Evolutionary conservation across 2,888 invertebrate genomes (phyloP), one percentile per base, ranked within the genome.

Genomic region (Glaucopsyche alexis): DNA sequence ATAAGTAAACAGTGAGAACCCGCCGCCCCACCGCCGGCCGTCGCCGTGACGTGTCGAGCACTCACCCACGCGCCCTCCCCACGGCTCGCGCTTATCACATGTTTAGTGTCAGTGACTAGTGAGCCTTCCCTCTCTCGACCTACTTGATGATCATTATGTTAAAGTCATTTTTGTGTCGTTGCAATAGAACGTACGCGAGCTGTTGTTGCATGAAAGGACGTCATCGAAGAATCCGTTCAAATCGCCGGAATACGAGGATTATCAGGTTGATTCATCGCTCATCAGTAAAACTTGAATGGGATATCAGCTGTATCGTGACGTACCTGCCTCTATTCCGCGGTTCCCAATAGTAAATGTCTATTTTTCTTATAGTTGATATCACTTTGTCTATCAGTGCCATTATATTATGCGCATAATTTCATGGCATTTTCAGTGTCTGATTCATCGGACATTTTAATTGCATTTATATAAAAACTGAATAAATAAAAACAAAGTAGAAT

Each of bases 361-460:
- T 86, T 87, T 93, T 92, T 92, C 93, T 94, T 88, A 94, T 95
- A 87, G 94, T 92, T 82, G 94, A 93, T 90, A 96, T 95, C 80
- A 96, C 89, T 94, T 95, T 96, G 85, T 95, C 95, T 86, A 96
- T 94, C 89, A 96, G 93, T 93, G 96, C 95, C 96, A 96, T 96
- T 88, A 90, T 93, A 80, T 89, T 83, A 85, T 80, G 81, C 80
- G 80, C 82, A 82, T 80, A 85, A 85, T 87, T 82, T 89, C 85
- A 89, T 81, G 78, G 79, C 79, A 82, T 84, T 81, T 79, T 82
- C 82, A 79, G 81, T 75, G 77, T 80, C 78, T 75, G 76, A 76
- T 78, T 81, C 81, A 74, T 75, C 77, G 80, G 79, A 78, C 83
- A 85, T 87, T 77, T 83, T 81, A 73, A 74, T 73, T 75, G 73